phyloP scores from a whole-genome alignment of 1,140 invertebrate genomes.

The Thaumetopoea pityocampa region DNA sequence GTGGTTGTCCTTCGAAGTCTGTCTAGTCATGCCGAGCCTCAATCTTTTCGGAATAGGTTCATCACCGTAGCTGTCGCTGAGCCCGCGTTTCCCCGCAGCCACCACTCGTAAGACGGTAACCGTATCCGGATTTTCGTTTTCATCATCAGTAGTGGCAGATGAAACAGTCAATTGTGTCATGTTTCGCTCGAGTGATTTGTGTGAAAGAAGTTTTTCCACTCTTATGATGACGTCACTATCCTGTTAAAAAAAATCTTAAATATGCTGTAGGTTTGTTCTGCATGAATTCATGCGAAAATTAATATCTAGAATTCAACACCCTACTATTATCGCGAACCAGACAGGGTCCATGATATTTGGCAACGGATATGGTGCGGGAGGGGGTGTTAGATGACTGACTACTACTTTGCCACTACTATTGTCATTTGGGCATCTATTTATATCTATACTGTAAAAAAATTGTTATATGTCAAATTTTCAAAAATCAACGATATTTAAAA shows the following conservation, averaged over 20 bases:
- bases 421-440: too few species aligned
- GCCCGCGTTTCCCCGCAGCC: conserved; percentile 37
- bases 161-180: conserved; percentile 25
- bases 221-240: conserved; percentile 51
- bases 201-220: conserved; percentile 50
- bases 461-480: too few species aligned
- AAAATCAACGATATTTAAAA: too few species aligned
- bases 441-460: too few species aligned
- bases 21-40: conserved; percentile 22
- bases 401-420: too few species aligned
- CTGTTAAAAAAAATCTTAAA: conserved; percentile 30
- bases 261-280: too few species aligned
- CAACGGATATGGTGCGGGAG: too few species aligned
- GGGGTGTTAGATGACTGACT: too few species aligned
- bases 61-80: conserved; percentile 45
- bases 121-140: conserved; percentile 38
- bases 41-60: conserved; percentile 57
- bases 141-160: conserved; percentile 32
- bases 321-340: too few species aligned
- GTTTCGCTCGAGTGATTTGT: conserved; percentile 19
- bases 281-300: too few species aligned
- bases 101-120: conserved; percentile 35
- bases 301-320: too few species aligned
- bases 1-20: conserved; percentile 23
- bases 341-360: too few species aligned